Base-by-base conservation (phyloP, 2,113 vertebrate genomes). In the Mungos mungo region DNA sequence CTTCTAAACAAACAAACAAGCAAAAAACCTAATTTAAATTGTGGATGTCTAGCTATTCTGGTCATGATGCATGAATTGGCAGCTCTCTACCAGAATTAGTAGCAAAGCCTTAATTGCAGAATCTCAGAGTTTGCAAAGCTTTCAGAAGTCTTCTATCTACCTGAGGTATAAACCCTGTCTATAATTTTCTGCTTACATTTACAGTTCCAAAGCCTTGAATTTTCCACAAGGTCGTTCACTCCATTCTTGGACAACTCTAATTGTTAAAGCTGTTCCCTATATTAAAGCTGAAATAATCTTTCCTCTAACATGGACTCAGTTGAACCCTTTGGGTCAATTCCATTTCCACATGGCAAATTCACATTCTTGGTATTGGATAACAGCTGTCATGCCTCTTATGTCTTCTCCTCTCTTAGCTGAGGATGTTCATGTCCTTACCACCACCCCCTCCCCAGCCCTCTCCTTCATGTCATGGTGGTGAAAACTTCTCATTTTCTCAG, bases 171-270 rank as follows among this genome's bases (percentile, higher is more conserved):
- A 86, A 47, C 15, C 5, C n/a, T 90, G 38, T 88, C 45, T 79
- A 25, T 66, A 93, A 94, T 91, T 68, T 33, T 76, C 84, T 89
- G 60, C 66, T 95, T 79, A 95, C 68, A 95, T 94, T 41, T 86
- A 65, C 65, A 18, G 38, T 69, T 41, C 65, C 31, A 91, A 65
- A 88, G 14, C 60, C 45, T 83, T 86, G 31, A 77, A 71, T 66
- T 60, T 94, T 84, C 57, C 90, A 2, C 84, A 86, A 95, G n/a
- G 25, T 63, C 68, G 31, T 79, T 93, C 15, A 71, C 27, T 90
- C 50, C 45, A 63, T 65, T 93, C 77, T 54, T 57, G n/a, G 63
- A 68, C 45, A 74, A 86, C 13, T 77, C 63, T 95, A 92, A 82
- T 82, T 89, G 57, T 82, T 93, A 84, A 77, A 65, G 13, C 57